phyloP scores from a whole-genome alignment of 2,888 invertebrate genomes.

The Parthenolecanium corni region DNA sequence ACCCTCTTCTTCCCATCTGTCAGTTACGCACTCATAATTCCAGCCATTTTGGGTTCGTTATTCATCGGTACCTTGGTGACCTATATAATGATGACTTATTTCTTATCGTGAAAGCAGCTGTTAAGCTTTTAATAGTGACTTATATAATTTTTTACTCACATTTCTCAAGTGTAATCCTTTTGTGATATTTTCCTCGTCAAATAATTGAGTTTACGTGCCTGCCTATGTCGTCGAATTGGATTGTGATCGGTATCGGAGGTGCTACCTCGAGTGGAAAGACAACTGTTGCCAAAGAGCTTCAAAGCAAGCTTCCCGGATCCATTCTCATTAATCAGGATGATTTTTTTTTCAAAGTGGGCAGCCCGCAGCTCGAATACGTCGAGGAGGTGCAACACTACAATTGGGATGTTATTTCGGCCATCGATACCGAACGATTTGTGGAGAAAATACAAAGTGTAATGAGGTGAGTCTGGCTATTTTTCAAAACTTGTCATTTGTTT shows the following conservation, averaged over 20 bases:
- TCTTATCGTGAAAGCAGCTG: background rate
- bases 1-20: slow-evolving; percentile 46
- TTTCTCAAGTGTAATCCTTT: background rate
- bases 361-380: slow-evolving; percentile 52
- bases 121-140: background rate
- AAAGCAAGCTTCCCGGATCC: slow-evolving; percentile 39
- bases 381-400: slow-evolving; percentile 58
- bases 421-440: slow-evolving; percentile 60
- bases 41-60: slow-evolving; percentile 49
- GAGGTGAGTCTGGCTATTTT: slow-evolving; percentile 13
- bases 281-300: slow-evolving; percentile 51
- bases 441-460: slow-evolving; percentile 33
- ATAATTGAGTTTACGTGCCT: too few species aligned
- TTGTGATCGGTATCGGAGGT: slow-evolving; percentile 61
- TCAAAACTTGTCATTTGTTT: background rate
- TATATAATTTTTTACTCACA: background rate
- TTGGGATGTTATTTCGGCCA: slow-evolving; percentile 57
- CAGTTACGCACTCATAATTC: slow-evolving; percentile 48
- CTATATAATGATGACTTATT: slow-evolving; percentile 41
- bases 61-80: slow-evolving; percentile 54
- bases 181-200: background rate
- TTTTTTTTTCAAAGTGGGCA: slow-evolving; percentile 57
- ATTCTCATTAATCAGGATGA: slow-evolving; percentile 58
- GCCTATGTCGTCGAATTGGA: slow-evolving; percentile 37
- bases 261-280: slow-evolving; percentile 79